Evolutionary conservation across 2,113 vertebrate species (phyloP).

Genomic region (Ivindomyrus marchei): DNA sequence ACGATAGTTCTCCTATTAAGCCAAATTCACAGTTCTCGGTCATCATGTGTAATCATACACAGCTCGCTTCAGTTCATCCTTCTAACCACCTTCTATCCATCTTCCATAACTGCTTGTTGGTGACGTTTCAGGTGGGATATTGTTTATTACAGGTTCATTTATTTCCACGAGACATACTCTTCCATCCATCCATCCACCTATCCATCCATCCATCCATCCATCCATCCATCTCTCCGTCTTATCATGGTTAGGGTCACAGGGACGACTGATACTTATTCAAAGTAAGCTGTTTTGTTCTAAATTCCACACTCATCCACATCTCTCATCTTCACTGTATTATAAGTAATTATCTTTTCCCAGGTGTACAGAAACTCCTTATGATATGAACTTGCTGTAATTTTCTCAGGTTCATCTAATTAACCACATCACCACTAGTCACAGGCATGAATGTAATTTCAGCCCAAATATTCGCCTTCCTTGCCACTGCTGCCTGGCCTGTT

Average conservation of each 20-base stretch:
- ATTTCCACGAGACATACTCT: not conserved
- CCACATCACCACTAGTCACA: not conserved
- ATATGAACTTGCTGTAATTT: not conserved
- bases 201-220: too few species aligned
- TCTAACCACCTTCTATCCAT: not conserved
- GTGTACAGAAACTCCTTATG: not conserved
- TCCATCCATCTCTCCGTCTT: not conserved
- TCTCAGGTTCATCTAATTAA: not conserved
- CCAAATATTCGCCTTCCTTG: not conserved
- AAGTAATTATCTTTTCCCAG: not conserved
- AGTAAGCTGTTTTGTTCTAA: not conserved
- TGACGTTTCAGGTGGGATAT: not conserved
- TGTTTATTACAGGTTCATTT: not conserved
- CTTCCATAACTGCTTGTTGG: not conserved
- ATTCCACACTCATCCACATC: not conserved
- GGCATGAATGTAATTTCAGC: not conserved
- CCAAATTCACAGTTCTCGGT: not conserved
- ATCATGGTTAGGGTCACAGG: not conserved
- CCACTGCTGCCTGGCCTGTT: not conserved
- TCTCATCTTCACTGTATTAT: not conserved
- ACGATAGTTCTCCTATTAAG: not conserved
- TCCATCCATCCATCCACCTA: not conserved
- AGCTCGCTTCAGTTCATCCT: not conserved
- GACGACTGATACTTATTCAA: not conserved
- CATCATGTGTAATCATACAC: not conserved